These are phyloP conservation scores for Craniophora ligustri DNA, from an alignment of 2,888 invertebrate genomes.

Conservation along the genomic window DNA sequence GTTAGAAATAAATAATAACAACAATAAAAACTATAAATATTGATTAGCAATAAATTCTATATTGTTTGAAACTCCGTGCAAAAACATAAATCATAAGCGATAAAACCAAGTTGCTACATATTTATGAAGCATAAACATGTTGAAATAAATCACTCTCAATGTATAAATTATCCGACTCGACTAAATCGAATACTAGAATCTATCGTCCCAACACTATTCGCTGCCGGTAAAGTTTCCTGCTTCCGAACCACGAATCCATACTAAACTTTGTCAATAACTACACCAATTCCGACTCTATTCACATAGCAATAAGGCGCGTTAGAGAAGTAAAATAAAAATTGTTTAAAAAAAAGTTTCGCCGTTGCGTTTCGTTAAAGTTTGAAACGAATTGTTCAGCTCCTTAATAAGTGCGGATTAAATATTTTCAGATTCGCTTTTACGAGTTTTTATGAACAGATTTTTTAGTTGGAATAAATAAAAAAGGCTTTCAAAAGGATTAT, in stretches of 20 bases:
- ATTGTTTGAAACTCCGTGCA: constrained; percentile 7
- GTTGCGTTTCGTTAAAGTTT: constrained; percentile 58
- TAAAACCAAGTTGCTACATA: constrained; percentile 8
- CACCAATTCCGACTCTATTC: constrained; percentile 68
- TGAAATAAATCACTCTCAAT: constrained; percentile 23
- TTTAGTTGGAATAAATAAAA: constrained; percentile 7
- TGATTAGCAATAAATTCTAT: not conserved
- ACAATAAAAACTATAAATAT: too few relatives aligned
- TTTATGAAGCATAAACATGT: constrained; percentile 32
- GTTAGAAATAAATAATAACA: too few relatives aligned
- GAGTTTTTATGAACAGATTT: constrained; percentile 36
- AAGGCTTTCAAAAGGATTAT: constrained; percentile 19
- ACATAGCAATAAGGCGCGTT: constrained; percentile 54
- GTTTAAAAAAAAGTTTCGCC: constrained; percentile 39
- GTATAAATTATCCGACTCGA: constrained; percentile 36
- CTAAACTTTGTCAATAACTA: constrained; percentile 68
- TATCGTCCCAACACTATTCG: constrained; percentile 46
- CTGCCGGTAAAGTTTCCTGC: constrained; percentile 57
- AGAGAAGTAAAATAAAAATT: constrained; percentile 38
- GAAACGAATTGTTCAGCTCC: constrained; percentile 58
- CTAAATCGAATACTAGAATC: constrained; percentile 39
- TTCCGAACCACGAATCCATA: constrained; percentile 74
- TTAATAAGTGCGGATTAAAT: constrained; percentile 65
- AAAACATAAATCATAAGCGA: constrained; percentile 6
- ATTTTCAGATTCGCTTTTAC: constrained; percentile 49